Conservation (phyloP, 2,113 vertebrate genomes). For the Chlorodrepanis virens region DNA sequence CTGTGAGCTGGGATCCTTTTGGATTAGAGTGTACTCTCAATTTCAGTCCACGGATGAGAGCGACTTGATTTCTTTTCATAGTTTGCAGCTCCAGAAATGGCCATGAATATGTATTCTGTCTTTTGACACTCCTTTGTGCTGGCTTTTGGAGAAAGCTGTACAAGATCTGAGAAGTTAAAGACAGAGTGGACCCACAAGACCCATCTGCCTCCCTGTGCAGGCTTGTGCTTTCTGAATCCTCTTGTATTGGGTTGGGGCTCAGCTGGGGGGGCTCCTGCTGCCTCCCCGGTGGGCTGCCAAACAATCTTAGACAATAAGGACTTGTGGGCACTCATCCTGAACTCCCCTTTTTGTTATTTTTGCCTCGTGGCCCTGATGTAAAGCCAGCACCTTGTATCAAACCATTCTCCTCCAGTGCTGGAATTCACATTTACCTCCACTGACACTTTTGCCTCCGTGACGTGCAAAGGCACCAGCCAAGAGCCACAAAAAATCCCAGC, state of each 20-base stretch:
- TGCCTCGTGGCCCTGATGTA: not conserved
- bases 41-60: constrained; percentile 56
- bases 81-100: constrained; percentile 30
- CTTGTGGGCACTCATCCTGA: not conserved
- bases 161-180: not conserved
- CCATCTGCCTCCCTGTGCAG: not conserved
- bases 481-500: not conserved
- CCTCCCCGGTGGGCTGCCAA: not conserved
- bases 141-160: not conserved
- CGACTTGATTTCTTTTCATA: constrained; percentile 62
- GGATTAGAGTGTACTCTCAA: constrained; percentile 47
- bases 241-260: fast-evolving
- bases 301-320: not conserved
- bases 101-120: constrained; percentile 35
- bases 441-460: fast-evolving
- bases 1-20: constrained; percentile 51
- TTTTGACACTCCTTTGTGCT: not conserved
- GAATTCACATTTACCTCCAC: not conserved
- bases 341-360: not conserved
- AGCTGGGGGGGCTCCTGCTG: not conserved
- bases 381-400: not conserved
- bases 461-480: not conserved
- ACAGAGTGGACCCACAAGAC: not conserved
- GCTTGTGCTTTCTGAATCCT: not conserved
- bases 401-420: not conserved